Conservation (phyloP, 2,797 vertebrate genomes). For the Argentina silus region DNA sequence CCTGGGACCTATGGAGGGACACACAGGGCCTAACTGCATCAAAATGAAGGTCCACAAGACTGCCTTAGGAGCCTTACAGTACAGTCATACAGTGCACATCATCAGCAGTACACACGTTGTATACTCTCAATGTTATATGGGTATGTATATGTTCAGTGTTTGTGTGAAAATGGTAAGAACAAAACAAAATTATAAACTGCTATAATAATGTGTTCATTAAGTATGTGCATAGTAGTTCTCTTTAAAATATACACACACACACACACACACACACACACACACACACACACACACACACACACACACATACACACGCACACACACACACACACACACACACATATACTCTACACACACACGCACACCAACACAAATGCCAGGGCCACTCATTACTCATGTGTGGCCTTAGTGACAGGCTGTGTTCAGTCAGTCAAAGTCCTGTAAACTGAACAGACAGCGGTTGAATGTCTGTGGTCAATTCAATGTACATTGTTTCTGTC, state of each 20-base stretch:
- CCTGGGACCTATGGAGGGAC: slow-evolving; percentile 47
- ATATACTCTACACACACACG: slow-evolving; percentile 6
- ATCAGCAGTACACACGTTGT: no score
- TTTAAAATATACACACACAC: background rate
- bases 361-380: slow-evolving; percentile 13
- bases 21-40: slow-evolving; percentile 57
- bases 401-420: slow-evolving; percentile 36
- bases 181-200: no score
- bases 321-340: background rate
- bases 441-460: slow-evolving; percentile 50
- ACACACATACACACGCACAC: background rate
- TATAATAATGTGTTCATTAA: no score
- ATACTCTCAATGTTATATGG: no score
- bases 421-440: slow-evolving; percentile 39
- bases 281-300: slow-evolving; percentile 6
- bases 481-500: slow-evolving; percentile 9
- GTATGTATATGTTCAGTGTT: no score
- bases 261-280: background rate
- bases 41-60: slow-evolving; percentile 53
- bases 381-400: slow-evolving; percentile 20
- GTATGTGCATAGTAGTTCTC: no score
- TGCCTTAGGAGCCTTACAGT: slow-evolving; percentile 37
- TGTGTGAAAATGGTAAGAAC: no score
- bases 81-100: slow-evolving; percentile 14
- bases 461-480: slow-evolving; percentile 47